Evolutionary conservation across 2,888 invertebrate genomes (phyloP).

Genomic region (Drosophila pegasa): DNA sequence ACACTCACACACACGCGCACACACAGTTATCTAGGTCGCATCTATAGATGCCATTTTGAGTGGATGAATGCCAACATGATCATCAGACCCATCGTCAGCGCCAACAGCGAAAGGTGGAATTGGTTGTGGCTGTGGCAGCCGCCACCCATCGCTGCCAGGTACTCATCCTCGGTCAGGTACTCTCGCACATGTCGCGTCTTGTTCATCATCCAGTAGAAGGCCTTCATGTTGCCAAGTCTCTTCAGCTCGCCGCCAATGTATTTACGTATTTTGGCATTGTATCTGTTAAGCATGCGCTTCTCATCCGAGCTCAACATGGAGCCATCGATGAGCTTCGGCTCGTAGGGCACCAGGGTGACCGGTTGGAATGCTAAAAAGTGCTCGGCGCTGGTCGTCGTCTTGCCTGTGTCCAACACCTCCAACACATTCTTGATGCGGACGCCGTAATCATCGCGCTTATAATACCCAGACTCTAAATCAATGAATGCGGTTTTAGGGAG

Average conservation of each 20-base stretch:
- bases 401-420: slow-evolving; percentile 88
- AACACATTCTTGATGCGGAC: slow-evolving; percentile 94
- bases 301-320: slow-evolving; percentile 91
- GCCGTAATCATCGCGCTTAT: slow-evolving; percentile 93
- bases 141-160: slow-evolving; percentile 76
- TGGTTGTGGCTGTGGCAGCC: slow-evolving; percentile 33
- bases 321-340: slow-evolving; percentile 92
- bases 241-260: slow-evolving; percentile 91
- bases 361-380: slow-evolving; percentile 91
- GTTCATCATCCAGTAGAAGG: slow-evolving; percentile 93
- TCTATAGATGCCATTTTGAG: slow-evolving; percentile 35
- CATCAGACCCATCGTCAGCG: slow-evolving; percentile 20
- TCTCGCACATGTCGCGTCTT: slow-evolving; percentile 90
- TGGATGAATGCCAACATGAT: slow-evolving; percentile 33
- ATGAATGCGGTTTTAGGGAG: neutral
- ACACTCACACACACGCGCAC: slow-evolving; percentile 14
- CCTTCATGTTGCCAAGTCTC: slow-evolving; percentile 88
- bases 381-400: slow-evolving; percentile 85
- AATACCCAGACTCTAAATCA: slow-evolving; percentile 93
- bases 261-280: slow-evolving; percentile 90
- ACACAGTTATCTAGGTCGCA: slow-evolving; percentile 23
- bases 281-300: slow-evolving; percentile 92
- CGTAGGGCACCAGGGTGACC: slow-evolving; percentile 94
- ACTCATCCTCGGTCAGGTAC: slow-evolving; percentile 84
- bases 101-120: slow-evolving; percentile 13